phyloP scores from a whole-genome alignment of 1,140 invertebrate genomes.

The Zaprionus kolodkinae region DNA sequence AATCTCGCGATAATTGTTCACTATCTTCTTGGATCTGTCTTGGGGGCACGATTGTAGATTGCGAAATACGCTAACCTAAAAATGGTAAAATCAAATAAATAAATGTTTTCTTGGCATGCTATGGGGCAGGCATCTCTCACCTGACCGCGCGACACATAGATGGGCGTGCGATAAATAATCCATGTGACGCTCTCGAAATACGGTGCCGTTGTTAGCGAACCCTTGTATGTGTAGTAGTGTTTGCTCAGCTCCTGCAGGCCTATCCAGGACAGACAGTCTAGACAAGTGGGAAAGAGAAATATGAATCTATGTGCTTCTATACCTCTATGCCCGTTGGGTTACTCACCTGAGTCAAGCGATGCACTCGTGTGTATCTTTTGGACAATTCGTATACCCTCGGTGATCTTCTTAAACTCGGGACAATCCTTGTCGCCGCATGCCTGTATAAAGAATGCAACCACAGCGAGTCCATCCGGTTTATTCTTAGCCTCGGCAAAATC shows the following conservation, averaged over 20 bases:
- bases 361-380: constrained; percentile 81
- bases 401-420: constrained; percentile 83
- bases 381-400: constrained; percentile 81
- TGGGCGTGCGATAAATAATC: constrained; percentile 90
- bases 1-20: constrained; percentile 83
- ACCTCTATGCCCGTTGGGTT: background rate
- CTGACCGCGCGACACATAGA: constrained; percentile 89
- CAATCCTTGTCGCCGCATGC: constrained; percentile 84
- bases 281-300: background rate
- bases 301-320: no score
- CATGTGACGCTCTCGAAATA: constrained; percentile 90
- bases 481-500: constrained; percentile 88
- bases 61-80: constrained; percentile 79
- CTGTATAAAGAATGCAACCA: constrained; percentile 90
- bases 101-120: background rate
- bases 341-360: constrained; percentile 79
- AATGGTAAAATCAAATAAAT: background rate
- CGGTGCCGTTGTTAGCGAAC: constrained; percentile 89
- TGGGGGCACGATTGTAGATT: constrained; percentile 83
- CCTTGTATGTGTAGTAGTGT: constrained; percentile 85
- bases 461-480: constrained; percentile 90
- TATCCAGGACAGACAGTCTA: constrained; percentile 83
- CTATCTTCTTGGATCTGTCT: constrained; percentile 83
- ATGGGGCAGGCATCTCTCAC: constrained; percentile 78
- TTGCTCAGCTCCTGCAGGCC: constrained; percentile 83